Evolutionary conservation across 2,888 invertebrate species (phyloP), one percentile per base, ranked within the genome.

Genomic region (Andrena marginata): DNA sequence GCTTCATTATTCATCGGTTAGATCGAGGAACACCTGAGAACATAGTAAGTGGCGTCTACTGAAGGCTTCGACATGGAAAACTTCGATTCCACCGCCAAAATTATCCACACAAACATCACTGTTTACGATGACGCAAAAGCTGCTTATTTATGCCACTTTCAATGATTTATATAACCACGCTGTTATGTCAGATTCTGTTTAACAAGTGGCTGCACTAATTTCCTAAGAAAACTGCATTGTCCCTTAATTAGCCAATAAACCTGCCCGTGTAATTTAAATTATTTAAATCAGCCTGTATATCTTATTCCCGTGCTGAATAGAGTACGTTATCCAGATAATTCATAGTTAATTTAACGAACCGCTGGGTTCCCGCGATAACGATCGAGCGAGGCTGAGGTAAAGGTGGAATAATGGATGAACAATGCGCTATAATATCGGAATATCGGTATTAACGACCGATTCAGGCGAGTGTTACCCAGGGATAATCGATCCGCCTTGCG

Each of bases 1-100:
- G 68, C 76, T 88, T 89, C 89, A 88, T 89, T 89, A 90, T 89
- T 89, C 89, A 89, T 86, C 85, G 83, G 82, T 83, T 86, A 87
- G 83, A 78, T 70, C 60, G 71, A 62, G 13, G 10, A 48, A 69
- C 65, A 54, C 68, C 59, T n/a, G 8, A 8, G 23, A 23, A 42
- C 51, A 8, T 16, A 65, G 48, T 63, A 31, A 29, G 59, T 29
- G 33, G 42, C 59, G 51, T 60, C 26, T 62, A 35, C 42, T 56
- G 42, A 71, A 67, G 23, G 67, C 42, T 65, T 51, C 60, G 13
- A n/a, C 51, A n/a, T 42, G 29, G 64, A 16, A 35, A 26, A 26
- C 68, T 23, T 56, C 54, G 56, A 85, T 86, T 88, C 59, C 10
- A 3, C n/a, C 48, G 4, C 13, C 59, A 67, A 65, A 2, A 4